Conservation (phyloP, 1,140 invertebrate species). For the Lordiphosa clarofinis region DNA sequence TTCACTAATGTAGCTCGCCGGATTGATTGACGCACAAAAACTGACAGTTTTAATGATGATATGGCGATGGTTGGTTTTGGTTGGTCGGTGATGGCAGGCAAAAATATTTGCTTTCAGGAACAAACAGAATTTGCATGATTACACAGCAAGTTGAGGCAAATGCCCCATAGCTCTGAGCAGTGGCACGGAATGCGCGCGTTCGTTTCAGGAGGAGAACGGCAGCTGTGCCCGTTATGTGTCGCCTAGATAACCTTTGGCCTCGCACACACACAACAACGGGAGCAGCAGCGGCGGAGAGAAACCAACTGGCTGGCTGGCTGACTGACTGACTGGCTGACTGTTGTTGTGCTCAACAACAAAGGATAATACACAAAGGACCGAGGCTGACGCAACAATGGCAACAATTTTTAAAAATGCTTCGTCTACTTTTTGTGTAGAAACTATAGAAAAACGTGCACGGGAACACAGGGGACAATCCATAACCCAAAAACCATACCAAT, state of each 20-base stretch:
- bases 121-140: slow-evolving; percentile 41
- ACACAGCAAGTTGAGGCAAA: slow-evolving; percentile 4
- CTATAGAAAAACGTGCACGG: slow-evolving; percentile 53
- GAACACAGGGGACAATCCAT: slow-evolving; percentile 30
- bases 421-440: slow-evolving; percentile 58
- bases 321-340: slow-evolving; percentile 36
- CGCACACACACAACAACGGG: slow-evolving; percentile 29
- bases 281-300: slow-evolving; percentile 10
- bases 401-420: slow-evolving; percentile 68
- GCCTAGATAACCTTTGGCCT: slow-evolving; percentile 73
- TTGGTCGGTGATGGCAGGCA: slow-evolving; percentile 2
- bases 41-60: slow-evolving; percentile 26
- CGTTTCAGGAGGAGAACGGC: slow-evolving; percentile 31
- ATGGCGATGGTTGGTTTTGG: too few relatives aligned
- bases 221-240: slow-evolving; percentile 64
- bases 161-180: slow-evolving; percentile 4
- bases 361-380: slow-evolving; percentile 72
- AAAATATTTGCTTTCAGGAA: slow-evolving; percentile 12
- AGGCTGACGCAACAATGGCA: slow-evolving; percentile 70
- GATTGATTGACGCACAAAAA: slow-evolving; percentile 36
- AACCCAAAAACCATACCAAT: slow-evolving; percentile 30
- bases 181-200: slow-evolving; percentile 23
- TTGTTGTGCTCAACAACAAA: slow-evolving; percentile 55
- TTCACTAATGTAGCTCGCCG: slow-evolving; percentile 3
- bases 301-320: slow-evolving; percentile 43